Percentiles rank a stretch among this genome's conserved stretches.
phyloP scores from a whole-genome alignment of 2,888 invertebrate genomes.

The Netelia inedita region DNA sequence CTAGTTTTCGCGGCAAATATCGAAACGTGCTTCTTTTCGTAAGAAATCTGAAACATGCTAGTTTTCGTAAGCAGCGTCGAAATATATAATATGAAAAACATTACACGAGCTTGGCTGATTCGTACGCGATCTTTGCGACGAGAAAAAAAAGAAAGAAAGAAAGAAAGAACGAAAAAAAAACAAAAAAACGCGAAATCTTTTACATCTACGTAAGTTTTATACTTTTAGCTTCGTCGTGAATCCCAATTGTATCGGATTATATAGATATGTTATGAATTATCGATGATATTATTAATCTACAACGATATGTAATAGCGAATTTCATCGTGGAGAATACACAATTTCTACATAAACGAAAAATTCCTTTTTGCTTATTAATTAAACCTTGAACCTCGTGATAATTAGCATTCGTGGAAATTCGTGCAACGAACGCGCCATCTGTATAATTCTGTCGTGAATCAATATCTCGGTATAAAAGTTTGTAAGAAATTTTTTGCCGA shows the following conservation, averaged over 20 bases:
- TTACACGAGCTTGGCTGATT: not conserved
- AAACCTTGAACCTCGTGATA: not conserved
- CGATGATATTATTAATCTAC: conserved; percentile 42
- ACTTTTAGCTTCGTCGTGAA: conserved; percentile 10
- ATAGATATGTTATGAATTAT: conserved; percentile 49
- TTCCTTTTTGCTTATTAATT: not conserved
- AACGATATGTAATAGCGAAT: conserved; percentile 40
- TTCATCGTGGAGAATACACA: conserved; percentile 33
- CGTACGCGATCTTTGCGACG: not conserved
- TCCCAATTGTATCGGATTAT: conserved; percentile 32
- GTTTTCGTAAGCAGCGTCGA: too few relatives aligned
- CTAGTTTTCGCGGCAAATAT: too few relatives aligned
- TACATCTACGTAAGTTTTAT: not conserved
- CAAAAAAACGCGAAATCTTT: not conserved
- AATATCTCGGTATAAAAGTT: not conserved
- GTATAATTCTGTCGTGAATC: too few relatives aligned
- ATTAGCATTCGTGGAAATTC: too few relatives aligned
- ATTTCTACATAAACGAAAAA: conserved; percentile 32
- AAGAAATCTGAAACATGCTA: too few relatives aligned
- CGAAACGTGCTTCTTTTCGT: too few relatives aligned
- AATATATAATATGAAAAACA: not conserved
- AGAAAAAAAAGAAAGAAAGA: too few relatives aligned
- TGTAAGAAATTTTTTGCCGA: not conserved
- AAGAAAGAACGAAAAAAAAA: too few relatives aligned
- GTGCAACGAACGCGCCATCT: too few relatives aligned